These are phyloP conservation scores for Orycteropus afer DNA, from an alignment of 2,113 vertebrate species.

Conservation along the genomic window DNA sequence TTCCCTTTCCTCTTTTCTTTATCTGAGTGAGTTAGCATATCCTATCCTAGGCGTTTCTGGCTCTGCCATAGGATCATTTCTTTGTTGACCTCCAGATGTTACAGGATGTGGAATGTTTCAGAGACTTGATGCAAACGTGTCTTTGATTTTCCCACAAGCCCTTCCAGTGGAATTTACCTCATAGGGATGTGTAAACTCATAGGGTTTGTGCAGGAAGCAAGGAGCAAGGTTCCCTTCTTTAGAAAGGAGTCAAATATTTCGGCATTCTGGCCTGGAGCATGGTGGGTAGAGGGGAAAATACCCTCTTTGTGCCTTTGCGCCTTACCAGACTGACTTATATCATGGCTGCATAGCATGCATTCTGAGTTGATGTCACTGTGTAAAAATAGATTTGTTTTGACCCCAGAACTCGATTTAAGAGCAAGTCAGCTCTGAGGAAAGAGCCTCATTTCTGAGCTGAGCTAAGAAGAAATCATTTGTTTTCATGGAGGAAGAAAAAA, in stretches of 20 bases:
- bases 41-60: neutral
- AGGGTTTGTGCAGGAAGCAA: neutral
- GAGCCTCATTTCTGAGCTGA: slow-evolving; percentile 54
- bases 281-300: neutral
- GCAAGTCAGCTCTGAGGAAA: slow-evolving; percentile 67
- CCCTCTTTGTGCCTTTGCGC: neutral
- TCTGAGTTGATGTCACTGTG: slow-evolving; percentile 66
- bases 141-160: neutral
- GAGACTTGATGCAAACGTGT: neutral
- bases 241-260: neutral
- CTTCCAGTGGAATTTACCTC: neutral
- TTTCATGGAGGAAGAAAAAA: slow-evolving; percentile 11
- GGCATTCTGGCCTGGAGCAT: neutral
- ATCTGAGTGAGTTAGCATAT: neutral
- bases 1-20: neutral
- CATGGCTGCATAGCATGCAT: slow-evolving; percentile 72
- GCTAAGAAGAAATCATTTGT: slow-evolving; percentile 64
- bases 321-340: slow-evolving; percentile 32
- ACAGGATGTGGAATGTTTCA: neutral
- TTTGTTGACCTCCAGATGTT: neutral
- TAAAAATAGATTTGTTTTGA: slow-evolving; percentile 75
- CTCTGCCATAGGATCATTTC: neutral
- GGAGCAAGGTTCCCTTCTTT: neutral
- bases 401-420: slow-evolving; percentile 44
- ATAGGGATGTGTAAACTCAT: neutral